Conservation (phyloP, 2,797 vertebrate species). For the Hapalemur alaotrensis region DNA sequence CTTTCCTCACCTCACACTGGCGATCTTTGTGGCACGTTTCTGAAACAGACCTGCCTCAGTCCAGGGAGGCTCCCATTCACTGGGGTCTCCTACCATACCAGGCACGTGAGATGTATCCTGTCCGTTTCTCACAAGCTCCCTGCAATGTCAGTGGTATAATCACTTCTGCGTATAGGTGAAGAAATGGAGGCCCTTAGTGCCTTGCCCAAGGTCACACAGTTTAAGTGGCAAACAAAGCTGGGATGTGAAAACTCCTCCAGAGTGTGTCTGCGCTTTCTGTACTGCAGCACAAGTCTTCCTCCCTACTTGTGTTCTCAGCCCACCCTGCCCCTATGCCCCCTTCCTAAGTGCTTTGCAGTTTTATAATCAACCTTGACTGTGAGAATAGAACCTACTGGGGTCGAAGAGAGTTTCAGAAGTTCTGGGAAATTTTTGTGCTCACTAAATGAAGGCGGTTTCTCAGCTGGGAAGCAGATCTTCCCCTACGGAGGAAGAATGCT, state of each 20-base stretch:
- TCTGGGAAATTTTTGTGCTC: constrained; percentile 36
- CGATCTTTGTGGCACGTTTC: not conserved
- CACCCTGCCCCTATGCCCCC: not conserved
- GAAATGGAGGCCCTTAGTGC: not conserved
- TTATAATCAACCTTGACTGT: constrained; percentile 54
- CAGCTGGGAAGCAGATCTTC: not conserved
- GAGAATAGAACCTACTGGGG: constrained; percentile 14
- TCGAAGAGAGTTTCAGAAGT: constrained; percentile 20
- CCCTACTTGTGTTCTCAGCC: not conserved
- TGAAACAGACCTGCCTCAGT: not conserved
- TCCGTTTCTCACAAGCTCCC: not conserved
- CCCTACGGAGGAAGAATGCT: not conserved
- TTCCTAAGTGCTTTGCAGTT: constrained; percentile 36
- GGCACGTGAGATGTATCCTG: not conserved
- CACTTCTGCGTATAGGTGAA: not conserved
- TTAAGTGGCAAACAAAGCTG: not conserved
- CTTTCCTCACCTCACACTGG: not conserved
- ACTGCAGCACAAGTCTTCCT: not conserved
- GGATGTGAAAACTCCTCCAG: not conserved
- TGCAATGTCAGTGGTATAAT: not conserved
- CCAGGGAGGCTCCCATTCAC: not conserved
- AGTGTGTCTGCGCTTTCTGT: not conserved
- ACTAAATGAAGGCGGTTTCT: constrained; percentile 30
- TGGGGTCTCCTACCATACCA: not conserved
- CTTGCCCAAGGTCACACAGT: not conserved